Evolutionary conservation across 2,113 vertebrate genomes (phyloP).

Genomic region (Muntiacus muntjak): DNA sequence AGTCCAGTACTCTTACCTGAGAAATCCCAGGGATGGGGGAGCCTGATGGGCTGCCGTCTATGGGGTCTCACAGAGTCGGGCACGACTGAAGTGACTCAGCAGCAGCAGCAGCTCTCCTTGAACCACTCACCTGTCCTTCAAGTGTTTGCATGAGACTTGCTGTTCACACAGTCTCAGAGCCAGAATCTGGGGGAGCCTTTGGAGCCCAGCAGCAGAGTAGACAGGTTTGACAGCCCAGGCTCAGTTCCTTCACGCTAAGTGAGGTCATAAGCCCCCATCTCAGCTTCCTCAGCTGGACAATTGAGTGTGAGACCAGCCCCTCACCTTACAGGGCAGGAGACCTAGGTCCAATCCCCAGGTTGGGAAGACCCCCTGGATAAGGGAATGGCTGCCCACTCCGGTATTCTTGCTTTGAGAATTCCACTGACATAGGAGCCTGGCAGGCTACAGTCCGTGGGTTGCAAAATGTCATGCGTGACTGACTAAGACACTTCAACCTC

Average conservation of each 20-base stretch:
- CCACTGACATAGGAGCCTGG: background rate
- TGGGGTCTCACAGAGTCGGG: too few species aligned
- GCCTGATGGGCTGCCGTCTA: too few species aligned
- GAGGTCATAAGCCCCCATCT: background rate
- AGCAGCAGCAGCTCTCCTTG: background rate
- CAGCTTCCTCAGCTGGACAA: background rate
- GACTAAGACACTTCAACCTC: background rate
- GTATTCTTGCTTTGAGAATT: background rate
- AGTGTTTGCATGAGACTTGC: background rate
- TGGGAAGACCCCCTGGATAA: background rate
- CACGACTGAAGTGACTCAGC: too few species aligned
- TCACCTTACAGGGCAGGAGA: background rate
- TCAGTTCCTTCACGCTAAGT: background rate
- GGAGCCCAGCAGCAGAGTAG: background rate
- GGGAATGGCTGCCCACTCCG: background rate
- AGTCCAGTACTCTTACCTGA: too few species aligned
- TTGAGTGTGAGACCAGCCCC: background rate
- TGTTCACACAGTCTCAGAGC: background rate
- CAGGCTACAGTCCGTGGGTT: background rate
- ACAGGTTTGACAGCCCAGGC: background rate
- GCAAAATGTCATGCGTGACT: accelerated
- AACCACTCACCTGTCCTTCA: accelerated
- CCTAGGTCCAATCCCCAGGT: background rate
- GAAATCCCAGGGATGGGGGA: too few species aligned
- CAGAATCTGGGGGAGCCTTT: background rate